Base-by-base conservation (phyloP, 2,797 vertebrate genomes). In the Tragelaphus oryx region DNA sequence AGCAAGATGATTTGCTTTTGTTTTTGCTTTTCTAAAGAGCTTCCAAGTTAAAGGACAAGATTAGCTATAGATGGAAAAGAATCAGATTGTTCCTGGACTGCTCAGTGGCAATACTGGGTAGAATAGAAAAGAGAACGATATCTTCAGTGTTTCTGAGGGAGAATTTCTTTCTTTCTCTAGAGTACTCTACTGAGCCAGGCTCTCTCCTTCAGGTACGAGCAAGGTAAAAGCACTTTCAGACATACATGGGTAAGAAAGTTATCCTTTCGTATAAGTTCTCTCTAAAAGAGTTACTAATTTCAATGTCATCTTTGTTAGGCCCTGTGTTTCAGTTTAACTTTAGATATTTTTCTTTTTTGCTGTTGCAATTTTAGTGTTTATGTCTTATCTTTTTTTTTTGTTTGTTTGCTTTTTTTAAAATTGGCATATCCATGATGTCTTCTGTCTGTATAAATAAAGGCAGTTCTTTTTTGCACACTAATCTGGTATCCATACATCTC, bases 321-420 rank as follows among this genome's bases (percentile, higher is more conserved):
- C 26, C 28, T 17, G 22, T 14, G 14, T 60, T 93, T 95, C 55
- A 46, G 13, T 78, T 91, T 82, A 86, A 24, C 65, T 81, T 55
- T n/a, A 24, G 10, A 13, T 87, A n/a, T 89, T 90, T 94, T 94
- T 65, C 18, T 87, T n/a, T 78, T 96, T 76, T 81, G 79, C 24
- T 76, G 4, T 81, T 75, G 71, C 18, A 94, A 28, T 60, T 33
- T 55, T 41, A 6, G 3, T 52, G 59, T 87, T 91, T 79, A 48
- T 65, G 94, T 41, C 24, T 44, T 54, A 54, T 81, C 9, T 50
- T 46, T 44, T 9, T 44, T 86, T 52, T 60, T 28, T 11, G n/a
- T n/a, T n/a, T n/a, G n/a, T 37, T 22, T 26, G 6, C 11, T 33
- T 24, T 28, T 48, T 48, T 28, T 3, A 5, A 28, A 30, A 75